Conservation (phyloP, 2,113 vertebrate species). For the Ceratotherium simum region DNA sequence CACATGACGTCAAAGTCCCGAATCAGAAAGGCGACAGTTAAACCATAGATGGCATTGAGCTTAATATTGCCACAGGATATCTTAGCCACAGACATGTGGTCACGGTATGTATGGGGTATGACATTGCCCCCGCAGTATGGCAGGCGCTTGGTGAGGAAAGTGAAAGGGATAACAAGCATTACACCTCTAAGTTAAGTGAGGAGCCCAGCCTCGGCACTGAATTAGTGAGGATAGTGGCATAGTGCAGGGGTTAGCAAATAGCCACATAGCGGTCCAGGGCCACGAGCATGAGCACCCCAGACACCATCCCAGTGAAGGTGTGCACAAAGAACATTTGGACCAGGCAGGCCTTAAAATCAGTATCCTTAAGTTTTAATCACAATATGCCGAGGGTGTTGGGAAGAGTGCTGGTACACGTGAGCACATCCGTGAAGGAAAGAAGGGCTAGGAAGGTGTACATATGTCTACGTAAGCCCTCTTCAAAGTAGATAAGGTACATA, state of each 20-base stretch:
- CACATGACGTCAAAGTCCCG: slow-evolving; percentile 60
- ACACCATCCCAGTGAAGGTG: slow-evolving; percentile 58
- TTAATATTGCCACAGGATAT: slow-evolving; percentile 70
- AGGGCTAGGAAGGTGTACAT: slow-evolving; percentile 80
- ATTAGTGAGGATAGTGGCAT: slow-evolving; percentile 61
- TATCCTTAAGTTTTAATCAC: slow-evolving; percentile 70
- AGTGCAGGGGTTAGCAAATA: slow-evolving; percentile 70
- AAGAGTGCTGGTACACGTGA: slow-evolving; percentile 77
- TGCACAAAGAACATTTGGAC: slow-evolving; percentile 73
- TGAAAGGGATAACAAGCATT: slow-evolving; percentile 52
- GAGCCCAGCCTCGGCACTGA: slow-evolving; percentile 38
- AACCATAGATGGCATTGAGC: slow-evolving; percentile 66
- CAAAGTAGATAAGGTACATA: slow-evolving; percentile 61
- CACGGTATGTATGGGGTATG: slow-evolving; percentile 76
- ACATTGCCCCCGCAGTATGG: slow-evolving; percentile 38
- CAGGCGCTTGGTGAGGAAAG: slow-evolving; percentile 51
- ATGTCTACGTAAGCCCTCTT: slow-evolving; percentile 74
- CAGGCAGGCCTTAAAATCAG: slow-evolving; percentile 69
- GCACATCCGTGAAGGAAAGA: slow-evolving; percentile 77
- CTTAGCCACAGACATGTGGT: slow-evolving; percentile 78
- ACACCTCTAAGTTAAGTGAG: slow-evolving; percentile 46
- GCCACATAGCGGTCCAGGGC: slow-evolving; percentile 37
- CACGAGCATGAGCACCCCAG: not conserved
- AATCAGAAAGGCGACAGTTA: slow-evolving; percentile 63
- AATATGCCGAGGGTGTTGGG: slow-evolving; percentile 79